These are phyloP conservation scores for Notocelia uddmanniana DNA, from an alignment of 2,888 invertebrate species.

Conservation along the genomic window DNA sequence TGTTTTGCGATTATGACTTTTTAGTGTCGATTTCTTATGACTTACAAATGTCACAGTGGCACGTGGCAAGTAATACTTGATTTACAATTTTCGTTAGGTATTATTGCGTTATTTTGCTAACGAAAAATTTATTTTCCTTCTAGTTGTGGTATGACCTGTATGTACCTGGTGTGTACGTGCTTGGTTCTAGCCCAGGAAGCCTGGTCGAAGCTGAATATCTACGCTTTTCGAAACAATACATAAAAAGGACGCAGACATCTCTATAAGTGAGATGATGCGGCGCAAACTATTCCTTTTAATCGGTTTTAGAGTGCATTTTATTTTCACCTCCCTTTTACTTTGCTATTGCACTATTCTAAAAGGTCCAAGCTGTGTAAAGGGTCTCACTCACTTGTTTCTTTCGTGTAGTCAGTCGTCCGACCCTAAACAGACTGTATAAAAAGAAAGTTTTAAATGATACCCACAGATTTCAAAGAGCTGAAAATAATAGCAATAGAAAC, in stretches of 20 bases:
- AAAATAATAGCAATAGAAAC: background rate
- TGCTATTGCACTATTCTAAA: conserved; percentile 1
- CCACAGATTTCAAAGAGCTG: background rate
- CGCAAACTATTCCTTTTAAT: conserved; percentile 38
- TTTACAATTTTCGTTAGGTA: too few species aligned
- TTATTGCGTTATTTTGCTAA: too few species aligned
- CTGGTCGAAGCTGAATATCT: background rate
- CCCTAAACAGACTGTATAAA: background rate
- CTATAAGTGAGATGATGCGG: conserved; percentile 15
- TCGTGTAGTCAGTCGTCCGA: background rate
- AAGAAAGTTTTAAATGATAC: conserved; percentile 2
- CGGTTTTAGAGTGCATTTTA: conserved; percentile 42
- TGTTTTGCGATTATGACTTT: too few species aligned
- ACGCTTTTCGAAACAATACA: background rate
- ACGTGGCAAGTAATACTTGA: too few species aligned
- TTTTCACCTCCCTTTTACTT: conserved; percentile 8
- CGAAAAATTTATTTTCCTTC: too few species aligned
- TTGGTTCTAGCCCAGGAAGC: background rate
- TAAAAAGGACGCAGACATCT: conserved; percentile 10
- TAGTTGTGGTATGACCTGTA: too few species aligned
- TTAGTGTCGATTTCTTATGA: too few species aligned
- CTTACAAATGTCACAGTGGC: too few species aligned
- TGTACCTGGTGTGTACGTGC: too few species aligned
- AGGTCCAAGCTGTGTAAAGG: background rate
- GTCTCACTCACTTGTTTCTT: conserved; percentile 6